Conservation (phyloP, 2,888 invertebrate genomes). For the Fissipunctia ypsillon region DNA sequence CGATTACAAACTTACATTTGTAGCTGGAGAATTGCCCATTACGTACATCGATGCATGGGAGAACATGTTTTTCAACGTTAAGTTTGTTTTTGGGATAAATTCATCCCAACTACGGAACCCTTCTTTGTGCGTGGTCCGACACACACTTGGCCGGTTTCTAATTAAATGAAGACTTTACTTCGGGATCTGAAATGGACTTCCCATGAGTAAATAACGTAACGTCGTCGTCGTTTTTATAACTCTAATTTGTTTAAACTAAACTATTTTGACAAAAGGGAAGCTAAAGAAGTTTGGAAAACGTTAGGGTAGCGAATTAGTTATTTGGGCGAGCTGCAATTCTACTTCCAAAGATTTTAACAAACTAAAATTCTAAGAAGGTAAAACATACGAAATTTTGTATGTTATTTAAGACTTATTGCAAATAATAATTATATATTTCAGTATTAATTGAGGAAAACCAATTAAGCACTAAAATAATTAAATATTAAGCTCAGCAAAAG, state of each 20-base stretch:
- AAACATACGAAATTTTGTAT: background rate
- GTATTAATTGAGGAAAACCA: slow-evolving; percentile 6
- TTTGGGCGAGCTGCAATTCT: slow-evolving; percentile 3
- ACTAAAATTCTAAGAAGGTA: background rate
- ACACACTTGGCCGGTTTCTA: no score
- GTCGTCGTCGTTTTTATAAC: slow-evolving; percentile 4
- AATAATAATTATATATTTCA: background rate
- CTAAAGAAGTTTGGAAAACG: background rate
- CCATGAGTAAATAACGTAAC: slow-evolving; percentile 6
- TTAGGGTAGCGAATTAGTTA: background rate
- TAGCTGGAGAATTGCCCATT: no score
- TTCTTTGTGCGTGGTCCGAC: no score
- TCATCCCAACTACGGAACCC: no score
- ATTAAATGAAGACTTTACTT: no score
- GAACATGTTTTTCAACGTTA: no score
- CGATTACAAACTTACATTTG: no score
- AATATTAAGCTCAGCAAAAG: background rate
- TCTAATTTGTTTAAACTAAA: background rate
- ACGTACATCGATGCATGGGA: no score
- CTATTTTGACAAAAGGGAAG: slow-evolving; percentile 15
- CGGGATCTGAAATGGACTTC: background rate
- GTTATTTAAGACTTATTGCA: background rate
- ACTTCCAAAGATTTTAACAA: slow-evolving; percentile 1
- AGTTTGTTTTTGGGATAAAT: no score
- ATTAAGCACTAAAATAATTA: slow-evolving; percentile 26